Percentiles rank a stretch among this genome's conserved stretches.
Conservation (phyloP, 1,140 invertebrate genomes). For the Caenorhabditis inopinata region DNA sequence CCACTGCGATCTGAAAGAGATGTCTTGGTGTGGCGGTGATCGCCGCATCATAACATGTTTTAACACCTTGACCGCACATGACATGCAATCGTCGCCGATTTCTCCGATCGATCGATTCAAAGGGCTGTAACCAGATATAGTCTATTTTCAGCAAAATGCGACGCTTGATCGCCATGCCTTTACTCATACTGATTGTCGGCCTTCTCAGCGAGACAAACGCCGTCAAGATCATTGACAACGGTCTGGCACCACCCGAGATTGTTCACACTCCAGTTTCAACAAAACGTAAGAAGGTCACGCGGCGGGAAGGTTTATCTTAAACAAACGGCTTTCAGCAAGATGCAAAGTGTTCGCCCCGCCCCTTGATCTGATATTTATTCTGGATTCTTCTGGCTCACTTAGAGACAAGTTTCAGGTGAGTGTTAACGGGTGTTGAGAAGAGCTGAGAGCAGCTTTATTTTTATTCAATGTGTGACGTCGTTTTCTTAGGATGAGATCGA, state of each 20-base stretch:
- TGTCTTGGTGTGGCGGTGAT: not conserved
- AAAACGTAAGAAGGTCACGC: constrained; percentile 55
- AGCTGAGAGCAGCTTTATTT: too few species aligned
- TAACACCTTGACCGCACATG: not conserved
- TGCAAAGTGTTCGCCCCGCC: constrained; percentile 60
- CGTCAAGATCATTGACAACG: constrained; percentile 61
- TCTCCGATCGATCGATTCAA: not conserved
- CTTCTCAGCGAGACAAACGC: not conserved
- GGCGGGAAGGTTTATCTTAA: not conserved
- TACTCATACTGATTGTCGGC: constrained; percentile 5
- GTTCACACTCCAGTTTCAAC: constrained; percentile 62
- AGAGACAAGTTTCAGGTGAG: constrained; percentile 61
- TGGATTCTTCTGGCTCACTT: constrained; percentile 63
- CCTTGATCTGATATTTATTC: constrained; percentile 61
- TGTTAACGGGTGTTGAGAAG: too few species aligned
- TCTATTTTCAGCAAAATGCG: not conserved
- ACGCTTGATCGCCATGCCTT: constrained; percentile 19
- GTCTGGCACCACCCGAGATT: constrained; percentile 63
- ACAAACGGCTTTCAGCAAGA: constrained; percentile 53
- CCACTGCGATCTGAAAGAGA: not conserved
- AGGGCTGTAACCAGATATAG: not conserved
- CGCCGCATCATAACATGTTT: constrained; percentile 8
- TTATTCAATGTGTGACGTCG: too few species aligned
- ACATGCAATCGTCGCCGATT: not conserved
- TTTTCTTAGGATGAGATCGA: constrained; percentile 58